Conservation (phyloP, 2,797 vertebrate genomes). For the Serranus cabrilla region DNA sequence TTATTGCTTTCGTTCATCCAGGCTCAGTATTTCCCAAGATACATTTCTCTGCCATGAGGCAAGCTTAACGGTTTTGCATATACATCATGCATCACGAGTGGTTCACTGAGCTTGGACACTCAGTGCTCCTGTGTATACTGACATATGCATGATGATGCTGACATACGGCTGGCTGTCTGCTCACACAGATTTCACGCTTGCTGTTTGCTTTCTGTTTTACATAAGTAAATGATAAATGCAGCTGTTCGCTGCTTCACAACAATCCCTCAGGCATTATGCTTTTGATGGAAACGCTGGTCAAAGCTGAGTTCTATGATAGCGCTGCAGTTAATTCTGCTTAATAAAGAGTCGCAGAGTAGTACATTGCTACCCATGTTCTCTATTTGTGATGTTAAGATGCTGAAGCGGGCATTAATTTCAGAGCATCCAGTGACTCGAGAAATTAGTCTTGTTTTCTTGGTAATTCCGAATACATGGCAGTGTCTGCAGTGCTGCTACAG, state of each 20-base stretch:
- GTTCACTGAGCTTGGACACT: constrained; percentile 27
- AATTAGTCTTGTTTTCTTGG: constrained; percentile 3
- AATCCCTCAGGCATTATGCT: constrained; percentile 19
- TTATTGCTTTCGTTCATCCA: not conserved
- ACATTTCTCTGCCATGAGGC: constrained; percentile 12
- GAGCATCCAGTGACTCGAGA: not conserved
- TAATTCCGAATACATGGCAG: constrained; percentile 7
- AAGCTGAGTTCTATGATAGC: constrained; percentile 11
- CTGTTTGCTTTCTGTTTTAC: constrained; percentile 35
- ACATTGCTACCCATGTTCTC: constrained; percentile 14
- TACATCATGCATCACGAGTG: constrained; percentile 42
- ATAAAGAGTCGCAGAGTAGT: constrained; percentile 30
- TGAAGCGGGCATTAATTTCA: constrained; percentile 3
- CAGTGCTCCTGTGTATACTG: constrained; percentile 8
- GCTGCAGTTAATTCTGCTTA: constrained; percentile 28
- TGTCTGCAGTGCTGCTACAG: not conserved
- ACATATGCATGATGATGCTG: constrained; percentile 35
- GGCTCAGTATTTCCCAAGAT: constrained; percentile 14
- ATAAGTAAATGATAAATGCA: constrained; percentile 62
- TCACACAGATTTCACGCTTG: constrained; percentile 10
- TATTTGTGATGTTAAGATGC: constrained; percentile 9
- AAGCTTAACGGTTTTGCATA: constrained; percentile 36
- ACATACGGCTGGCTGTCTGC: constrained; percentile 35
- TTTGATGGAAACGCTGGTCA: constrained; percentile 31
- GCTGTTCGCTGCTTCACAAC: constrained; percentile 41